Base-by-base conservation (phyloP, 2,113 vertebrate species). In the Andinoacara biseriatus region DNA sequence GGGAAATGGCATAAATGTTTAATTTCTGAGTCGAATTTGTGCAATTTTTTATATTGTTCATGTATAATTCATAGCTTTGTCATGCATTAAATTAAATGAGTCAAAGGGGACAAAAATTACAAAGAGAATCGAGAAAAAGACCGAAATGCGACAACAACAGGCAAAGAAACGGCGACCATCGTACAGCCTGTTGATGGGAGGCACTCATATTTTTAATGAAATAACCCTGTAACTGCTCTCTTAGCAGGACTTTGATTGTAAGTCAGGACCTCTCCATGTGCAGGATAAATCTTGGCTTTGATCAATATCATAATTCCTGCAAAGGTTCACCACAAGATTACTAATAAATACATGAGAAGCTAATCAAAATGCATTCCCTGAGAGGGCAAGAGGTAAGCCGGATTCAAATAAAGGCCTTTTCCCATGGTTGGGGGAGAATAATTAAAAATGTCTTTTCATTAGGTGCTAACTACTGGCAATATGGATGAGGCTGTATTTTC, bases 1-100 rank as follows among this genome's bases (percentile, higher is more conserved):
- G 20, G 26, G 46, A 74, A 74, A 74, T 3, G 4, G 67, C 82
- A 86, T 85, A 82, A 83, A 89, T 78, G 77, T 89, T 85, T 89
- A 60, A 89, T 85, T 83, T 82, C 4, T 1, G 10, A 59, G 78
- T 74, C 15, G 49, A 75, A 83, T 85, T 58, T 86, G 10, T 74
- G 11, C 5, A 2, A 57, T 75, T 84, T 84, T 69, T 58, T 24
- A 10, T 60, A 74, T 74, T 40, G 29, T 58, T 40, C 43, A 60
- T 87, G 11, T 72, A 81, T 86, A 17, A 85, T 81, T 85, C n/a
- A 90, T 15, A 10, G 4, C 4, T 10, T 5, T 67, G 56, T 79
- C 83, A 65, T 80, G 57, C 78, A 63, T 40, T 75, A 38, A 80
- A 62, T 69, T 81, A 10, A 54, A 57, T 24, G 3, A 74, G 24